phyloP scores from a whole-genome alignment of 2,797 vertebrate species.

The Taenioides sp. region DNA sequence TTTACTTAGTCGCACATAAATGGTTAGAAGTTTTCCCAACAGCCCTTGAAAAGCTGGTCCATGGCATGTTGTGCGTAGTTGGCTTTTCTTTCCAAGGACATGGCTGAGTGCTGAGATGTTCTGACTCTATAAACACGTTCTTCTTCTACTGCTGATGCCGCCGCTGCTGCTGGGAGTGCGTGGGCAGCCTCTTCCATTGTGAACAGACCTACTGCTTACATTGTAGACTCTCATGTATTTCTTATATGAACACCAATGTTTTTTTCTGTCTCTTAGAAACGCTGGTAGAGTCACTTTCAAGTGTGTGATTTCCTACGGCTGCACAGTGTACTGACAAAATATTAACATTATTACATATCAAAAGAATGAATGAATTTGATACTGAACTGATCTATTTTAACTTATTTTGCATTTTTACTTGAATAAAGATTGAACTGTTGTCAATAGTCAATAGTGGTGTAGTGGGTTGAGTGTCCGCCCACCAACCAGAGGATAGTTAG shows the following conservation, averaged over 20 bases:
- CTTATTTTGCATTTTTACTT: no score
- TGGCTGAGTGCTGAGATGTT: background rate
- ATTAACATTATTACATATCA: no score
- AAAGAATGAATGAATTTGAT: no score
- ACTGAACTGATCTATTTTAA: no score
- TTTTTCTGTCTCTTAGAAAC: constrained; percentile 37
- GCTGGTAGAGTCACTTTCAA: constrained; percentile 31
- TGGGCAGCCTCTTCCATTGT: background rate
- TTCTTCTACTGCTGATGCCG: background rate
- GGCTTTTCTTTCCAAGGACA: constrained; percentile 35
- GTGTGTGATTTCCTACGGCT: background rate
- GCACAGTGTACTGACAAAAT: background rate
- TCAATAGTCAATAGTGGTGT: no score
- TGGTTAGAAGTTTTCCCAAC: background rate
- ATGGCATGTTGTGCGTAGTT: background rate
- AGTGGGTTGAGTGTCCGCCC: no score
- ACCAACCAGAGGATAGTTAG: no score
- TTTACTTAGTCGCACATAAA: background rate
- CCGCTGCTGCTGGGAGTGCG: constrained; percentile 9
- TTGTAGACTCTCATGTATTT: constrained; percentile 44
- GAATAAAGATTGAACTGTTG: no score
- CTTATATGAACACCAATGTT: constrained; percentile 33
- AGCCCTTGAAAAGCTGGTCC: background rate
- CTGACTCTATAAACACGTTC: constrained; percentile 19
- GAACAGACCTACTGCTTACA: constrained; percentile 18